phyloP scores from a whole-genome alignment of 2,113 vertebrate genomes.

The Oryzias javanicus region DNA sequence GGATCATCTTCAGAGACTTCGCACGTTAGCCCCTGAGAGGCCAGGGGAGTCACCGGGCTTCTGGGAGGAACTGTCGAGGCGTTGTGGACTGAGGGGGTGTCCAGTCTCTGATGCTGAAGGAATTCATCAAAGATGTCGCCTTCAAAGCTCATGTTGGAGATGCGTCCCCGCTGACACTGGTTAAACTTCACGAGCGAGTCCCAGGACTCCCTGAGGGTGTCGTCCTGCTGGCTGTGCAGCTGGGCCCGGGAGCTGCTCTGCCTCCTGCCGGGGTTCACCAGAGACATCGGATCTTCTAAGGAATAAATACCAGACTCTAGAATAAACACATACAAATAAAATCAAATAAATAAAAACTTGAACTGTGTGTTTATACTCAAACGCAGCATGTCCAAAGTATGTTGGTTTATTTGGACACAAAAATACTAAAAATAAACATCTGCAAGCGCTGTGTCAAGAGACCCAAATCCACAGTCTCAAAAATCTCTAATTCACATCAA shows the following conservation, averaged over 20 bases:
- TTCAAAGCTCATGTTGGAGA: constrained; percentile 86
- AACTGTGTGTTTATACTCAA: background rate
- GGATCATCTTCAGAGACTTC: constrained; percentile 64
- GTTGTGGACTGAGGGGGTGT: constrained; percentile 38
- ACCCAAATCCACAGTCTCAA: too few relatives aligned
- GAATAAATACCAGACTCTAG: constrained; percentile 6
- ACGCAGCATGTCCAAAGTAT: background rate
- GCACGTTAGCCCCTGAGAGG: constrained; percentile 42
- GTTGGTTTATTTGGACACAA: too few relatives aligned
- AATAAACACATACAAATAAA: background rate
- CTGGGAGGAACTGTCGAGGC: constrained; percentile 20
- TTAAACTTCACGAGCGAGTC: constrained; percentile 89
- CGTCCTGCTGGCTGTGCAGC: constrained; percentile 80
- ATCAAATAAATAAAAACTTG: background rate
- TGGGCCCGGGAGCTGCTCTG: constrained; percentile 50
- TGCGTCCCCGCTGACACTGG: constrained; percentile 88
- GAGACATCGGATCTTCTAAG: constrained; percentile 56
- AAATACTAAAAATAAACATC: too few relatives aligned
- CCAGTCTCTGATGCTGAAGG: constrained; percentile 81
- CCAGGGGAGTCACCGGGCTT: constrained; percentile 27
- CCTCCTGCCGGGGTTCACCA: constrained; percentile 56
- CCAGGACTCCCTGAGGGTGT: constrained; percentile 88
- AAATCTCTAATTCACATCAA: background rate
- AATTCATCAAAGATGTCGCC: constrained; percentile 94
- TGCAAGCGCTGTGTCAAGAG: too few relatives aligned